Percentiles rank a stretch among this genome's conserved stretches.
Conservation (phyloP, 2,797 vertebrate species). For the Botia almorhae region DNA sequence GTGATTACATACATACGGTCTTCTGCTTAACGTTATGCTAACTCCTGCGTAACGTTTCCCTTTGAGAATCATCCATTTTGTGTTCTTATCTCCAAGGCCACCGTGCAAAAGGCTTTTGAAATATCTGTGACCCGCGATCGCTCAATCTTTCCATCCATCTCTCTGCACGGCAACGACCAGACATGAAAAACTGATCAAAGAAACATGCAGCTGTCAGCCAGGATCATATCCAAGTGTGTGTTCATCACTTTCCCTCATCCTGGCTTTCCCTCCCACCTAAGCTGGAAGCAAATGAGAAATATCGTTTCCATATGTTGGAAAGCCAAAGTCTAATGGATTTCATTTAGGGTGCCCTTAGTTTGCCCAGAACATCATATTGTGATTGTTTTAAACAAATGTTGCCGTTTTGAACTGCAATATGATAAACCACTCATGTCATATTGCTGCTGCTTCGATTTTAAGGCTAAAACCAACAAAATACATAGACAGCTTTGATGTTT, state of each 20-base stretch:
- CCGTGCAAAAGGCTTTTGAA: slow-evolving; percentile 30
- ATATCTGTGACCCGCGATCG: slow-evolving; percentile 51
- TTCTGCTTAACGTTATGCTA: slow-evolving; percentile 13
- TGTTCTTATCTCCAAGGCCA: slow-evolving; percentile 42
- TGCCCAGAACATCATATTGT: neutral
- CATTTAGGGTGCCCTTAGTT: slow-evolving; percentile 59
- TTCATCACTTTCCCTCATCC: slow-evolving; percentile 16
- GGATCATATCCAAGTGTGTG: slow-evolving; percentile 60
- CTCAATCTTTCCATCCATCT: slow-evolving; percentile 11
- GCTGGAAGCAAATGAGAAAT: slow-evolving; percentile 70
- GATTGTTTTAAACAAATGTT: too few species aligned
- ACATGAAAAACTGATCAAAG: slow-evolving; percentile 63
- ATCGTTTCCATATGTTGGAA: slow-evolving; percentile 74
- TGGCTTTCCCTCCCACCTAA: slow-evolving; percentile 63
- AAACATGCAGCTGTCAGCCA: slow-evolving; percentile 60
- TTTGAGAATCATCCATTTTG: slow-evolving; percentile 38
- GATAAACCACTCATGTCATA: neutral
- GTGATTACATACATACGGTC: neutral
- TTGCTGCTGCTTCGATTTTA: neutral
- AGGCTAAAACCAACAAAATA: neutral
- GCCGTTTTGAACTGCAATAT: neutral
- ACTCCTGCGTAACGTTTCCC: slow-evolving; percentile 40
- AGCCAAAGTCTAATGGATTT: slow-evolving; percentile 77
- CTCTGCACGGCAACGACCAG: slow-evolving; percentile 46
- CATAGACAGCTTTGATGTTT: too few species aligned